Conservation (phyloP, 2,113 vertebrate species). For the Danionella cerebrum region DNA sequence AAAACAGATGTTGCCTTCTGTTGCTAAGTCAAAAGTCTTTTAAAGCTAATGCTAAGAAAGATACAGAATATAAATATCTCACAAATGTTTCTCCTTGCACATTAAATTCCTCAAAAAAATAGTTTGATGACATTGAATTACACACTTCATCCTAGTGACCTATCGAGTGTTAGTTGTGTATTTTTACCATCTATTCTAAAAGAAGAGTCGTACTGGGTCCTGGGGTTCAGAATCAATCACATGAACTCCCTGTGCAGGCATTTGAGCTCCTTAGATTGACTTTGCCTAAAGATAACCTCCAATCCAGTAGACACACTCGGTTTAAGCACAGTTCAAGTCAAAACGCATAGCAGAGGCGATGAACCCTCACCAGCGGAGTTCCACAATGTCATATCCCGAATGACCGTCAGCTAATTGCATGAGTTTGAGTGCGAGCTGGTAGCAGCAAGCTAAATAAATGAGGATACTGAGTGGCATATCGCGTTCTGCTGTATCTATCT, state of each 20-base stretch:
- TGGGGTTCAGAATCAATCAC: background rate
- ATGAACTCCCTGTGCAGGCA: background rate
- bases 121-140: background rate
- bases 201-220: background rate
- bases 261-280: background rate
- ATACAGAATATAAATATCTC: background rate
- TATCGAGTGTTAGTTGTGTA: background rate
- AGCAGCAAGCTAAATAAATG: background rate
- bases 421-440: conserved; percentile 11
- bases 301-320: background rate
- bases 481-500: conserved; percentile 36
- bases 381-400: conserved; percentile 32
- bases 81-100: background rate
- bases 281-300: conserved; percentile 22
- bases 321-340: conserved; percentile 2
- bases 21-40: too few relatives aligned
- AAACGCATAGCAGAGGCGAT: background rate
- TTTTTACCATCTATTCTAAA: background rate
- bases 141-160: background rate
- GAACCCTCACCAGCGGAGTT: conserved; percentile 10
- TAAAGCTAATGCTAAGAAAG: background rate
- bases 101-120: background rate
- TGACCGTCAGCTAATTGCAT: conserved; percentile 33
- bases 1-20: too few relatives aligned
- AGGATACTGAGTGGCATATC: conserved; percentile 18